Conservation (phyloP, 2,113 vertebrate genomes). For the Typhlomys cinereus region DNA sequence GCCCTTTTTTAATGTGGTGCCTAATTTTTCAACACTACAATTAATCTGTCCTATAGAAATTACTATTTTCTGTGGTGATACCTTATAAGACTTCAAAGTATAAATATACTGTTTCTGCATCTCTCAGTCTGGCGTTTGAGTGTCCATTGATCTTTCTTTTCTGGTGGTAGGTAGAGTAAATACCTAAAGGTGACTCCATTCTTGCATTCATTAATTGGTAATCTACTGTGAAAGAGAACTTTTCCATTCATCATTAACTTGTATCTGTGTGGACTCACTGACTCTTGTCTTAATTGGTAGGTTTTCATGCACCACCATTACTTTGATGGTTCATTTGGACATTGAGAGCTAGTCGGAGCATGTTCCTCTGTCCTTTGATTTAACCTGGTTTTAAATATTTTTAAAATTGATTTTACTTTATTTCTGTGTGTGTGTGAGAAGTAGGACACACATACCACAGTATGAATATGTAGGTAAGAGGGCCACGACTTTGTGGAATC, state of each 20-base stretch:
- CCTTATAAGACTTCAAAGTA: not conserved
- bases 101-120: not conserved
- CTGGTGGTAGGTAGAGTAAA: not conserved
- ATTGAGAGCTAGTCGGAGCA: not conserved
- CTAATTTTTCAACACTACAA: not conserved
- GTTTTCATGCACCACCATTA: slow-evolving; percentile 34
- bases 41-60: slow-evolving; percentile 22
- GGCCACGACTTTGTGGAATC: too few relatives aligned
- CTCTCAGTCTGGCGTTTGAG: not conserved
- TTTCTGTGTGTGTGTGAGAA: not conserved
- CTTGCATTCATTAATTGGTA: not conserved
- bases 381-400: not conserved
- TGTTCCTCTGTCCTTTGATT: not conserved
- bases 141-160: not conserved
- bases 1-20: not conserved
- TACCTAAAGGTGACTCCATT: not conserved
- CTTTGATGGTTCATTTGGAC: slow-evolving; percentile 23
- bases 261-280: not conserved
- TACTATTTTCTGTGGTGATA: not conserved
- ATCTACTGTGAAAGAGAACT: not conserved
- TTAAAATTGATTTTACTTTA: not conserved
- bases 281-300: slow-evolving; percentile 9
- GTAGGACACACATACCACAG: too few relatives aligned
- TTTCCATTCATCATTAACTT: not conserved
- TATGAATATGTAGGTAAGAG: not conserved